phyloP scores from a whole-genome alignment of 2,888 invertebrate genomes.

The Melieria omissa region DNA sequence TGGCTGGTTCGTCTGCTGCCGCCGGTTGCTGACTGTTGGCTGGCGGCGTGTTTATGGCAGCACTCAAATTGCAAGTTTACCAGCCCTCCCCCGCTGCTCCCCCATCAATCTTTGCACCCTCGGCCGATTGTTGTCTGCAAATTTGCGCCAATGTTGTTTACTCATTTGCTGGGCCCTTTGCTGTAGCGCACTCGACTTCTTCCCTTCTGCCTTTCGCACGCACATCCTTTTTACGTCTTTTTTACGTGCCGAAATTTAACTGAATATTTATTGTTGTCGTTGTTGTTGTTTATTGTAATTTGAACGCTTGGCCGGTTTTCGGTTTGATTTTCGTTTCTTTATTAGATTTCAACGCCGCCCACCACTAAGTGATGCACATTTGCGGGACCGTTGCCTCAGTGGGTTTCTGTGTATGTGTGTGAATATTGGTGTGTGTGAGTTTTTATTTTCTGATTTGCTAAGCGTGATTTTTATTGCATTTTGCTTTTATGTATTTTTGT shows the following conservation, averaged over 20 bases:
- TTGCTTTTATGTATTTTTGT: background rate
- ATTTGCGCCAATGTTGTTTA: background rate
- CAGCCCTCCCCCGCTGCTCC: background rate
- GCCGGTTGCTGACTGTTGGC: too few species aligned
- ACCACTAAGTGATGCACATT: background rate
- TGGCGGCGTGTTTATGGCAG: conserved; percentile 16
- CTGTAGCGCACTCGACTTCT: background rate
- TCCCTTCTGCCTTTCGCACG: background rate
- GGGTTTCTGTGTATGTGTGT: background rate
- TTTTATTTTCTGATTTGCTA: conserved; percentile 15
- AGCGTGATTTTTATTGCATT: conserved; percentile 22
- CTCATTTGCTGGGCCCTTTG: background rate
- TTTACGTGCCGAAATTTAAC: background rate
- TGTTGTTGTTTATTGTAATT: conserved; percentile 8
- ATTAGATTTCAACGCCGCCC: conserved; percentile 13
- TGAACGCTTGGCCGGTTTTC: conserved; percentile 4
- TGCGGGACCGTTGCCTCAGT: background rate
- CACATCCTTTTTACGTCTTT: conserved; percentile 2
- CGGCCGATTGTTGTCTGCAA: background rate
- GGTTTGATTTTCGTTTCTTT: conserved; percentile 28
- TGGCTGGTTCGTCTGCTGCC: too few species aligned
- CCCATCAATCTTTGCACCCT: background rate
- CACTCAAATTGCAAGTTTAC: conserved; percentile 11
- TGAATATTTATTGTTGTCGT: background rate
- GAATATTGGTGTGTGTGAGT: background rate